These are phyloP conservation scores for Bombylius discolor DNA, from an alignment of 2,888 invertebrate species.

Conservation along the genomic window DNA sequence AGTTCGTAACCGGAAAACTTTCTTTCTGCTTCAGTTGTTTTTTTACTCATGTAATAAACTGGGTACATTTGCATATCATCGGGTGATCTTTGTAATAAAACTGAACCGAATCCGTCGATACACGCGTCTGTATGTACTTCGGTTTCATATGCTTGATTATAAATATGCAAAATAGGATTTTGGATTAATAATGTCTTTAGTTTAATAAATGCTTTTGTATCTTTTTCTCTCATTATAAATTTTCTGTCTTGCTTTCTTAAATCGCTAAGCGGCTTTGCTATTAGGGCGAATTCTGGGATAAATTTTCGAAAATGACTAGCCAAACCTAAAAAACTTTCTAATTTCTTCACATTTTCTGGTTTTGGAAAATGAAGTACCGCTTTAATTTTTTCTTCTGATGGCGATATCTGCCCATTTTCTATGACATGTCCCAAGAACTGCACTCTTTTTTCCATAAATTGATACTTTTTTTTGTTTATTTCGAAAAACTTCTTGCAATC, in stretches of 20 bases:
- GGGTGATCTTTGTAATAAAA: conserved; percentile 12
- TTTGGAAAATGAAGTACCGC: conserved; percentile 17
- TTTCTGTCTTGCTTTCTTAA: conserved; percentile 12
- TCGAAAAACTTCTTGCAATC: conserved; percentile 4
- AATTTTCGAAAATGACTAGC: conserved; percentile 18
- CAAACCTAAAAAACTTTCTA: conserved; percentile 20
- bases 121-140: conserved; percentile 15
- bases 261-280: conserved; percentile 16
- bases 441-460: conserved; percentile 12
- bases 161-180: conserved; percentile 18
- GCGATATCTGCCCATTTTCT: conserved; percentile 13
- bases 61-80: conserved; percentile 20
- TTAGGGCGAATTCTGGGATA: conserved; percentile 13
- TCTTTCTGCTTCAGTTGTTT: conserved; percentile 21
- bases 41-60: conserved; percentile 23
- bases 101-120: not conserved
- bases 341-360: conserved; percentile 16
- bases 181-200: conserved; percentile 1
- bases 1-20: conserved; percentile 26
- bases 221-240: not conserved
- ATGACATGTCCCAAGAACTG: conserved; percentile 21
- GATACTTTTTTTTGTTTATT: conserved; percentile 11
- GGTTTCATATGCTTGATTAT: conserved; percentile 16
- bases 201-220: not conserved
- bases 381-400: conserved; percentile 13